phyloP scores from a whole-genome alignment of 30 jellyfish, hydroid and myxozoan species.

The Turritopsis rubra region DNA sequence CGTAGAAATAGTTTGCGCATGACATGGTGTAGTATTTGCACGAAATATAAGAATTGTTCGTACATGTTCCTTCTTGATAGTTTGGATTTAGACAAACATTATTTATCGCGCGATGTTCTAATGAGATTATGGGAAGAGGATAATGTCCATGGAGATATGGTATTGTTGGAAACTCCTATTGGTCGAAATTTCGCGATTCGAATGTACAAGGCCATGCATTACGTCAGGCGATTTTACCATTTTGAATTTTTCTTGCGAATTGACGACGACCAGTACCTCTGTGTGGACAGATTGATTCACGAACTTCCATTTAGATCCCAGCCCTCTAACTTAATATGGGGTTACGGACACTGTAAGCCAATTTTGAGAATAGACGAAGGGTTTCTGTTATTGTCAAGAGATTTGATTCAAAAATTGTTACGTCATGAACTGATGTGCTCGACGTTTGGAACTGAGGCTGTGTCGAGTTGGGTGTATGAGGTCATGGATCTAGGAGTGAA shows the following conservation, averaged over 20 bases:
- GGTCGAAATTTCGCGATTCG: background rate
- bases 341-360: background rate
- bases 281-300: background rate
- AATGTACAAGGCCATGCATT: background rate
- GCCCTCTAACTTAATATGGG: background rate
- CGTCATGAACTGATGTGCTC: background rate
- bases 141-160: background rate
- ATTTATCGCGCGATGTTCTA: background rate
- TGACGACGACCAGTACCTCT: slow-evolving; percentile 1
- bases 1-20: background rate
- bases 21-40: background rate
- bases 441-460: background rate
- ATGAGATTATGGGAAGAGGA: background rate
- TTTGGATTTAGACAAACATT: background rate
- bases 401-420: background rate
- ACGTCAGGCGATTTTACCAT: background rate
- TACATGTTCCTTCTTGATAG: background rate
- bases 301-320: slow-evolving; percentile 2
- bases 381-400: background rate
- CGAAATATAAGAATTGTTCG: background rate
- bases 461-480: background rate
- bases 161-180: background rate
- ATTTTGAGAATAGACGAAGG: background rate
- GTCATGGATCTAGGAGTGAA: background rate
- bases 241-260: background rate